Conservation (phyloP, 1,140 invertebrate genomes). For the Trichoplusia ni region DNA sequence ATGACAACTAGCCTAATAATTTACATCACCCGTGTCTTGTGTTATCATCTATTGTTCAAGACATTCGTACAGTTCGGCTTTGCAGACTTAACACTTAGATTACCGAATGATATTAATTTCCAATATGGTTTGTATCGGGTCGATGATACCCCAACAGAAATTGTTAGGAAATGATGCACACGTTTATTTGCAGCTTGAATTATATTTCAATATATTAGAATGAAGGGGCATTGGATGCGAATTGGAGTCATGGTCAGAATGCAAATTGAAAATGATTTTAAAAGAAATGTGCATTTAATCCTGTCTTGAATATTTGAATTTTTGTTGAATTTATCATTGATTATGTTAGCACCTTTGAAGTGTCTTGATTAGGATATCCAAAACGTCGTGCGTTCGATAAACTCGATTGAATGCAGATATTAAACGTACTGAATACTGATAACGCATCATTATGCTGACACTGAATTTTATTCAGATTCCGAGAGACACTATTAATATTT, state of each 20-base stretch:
- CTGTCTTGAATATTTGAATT: too few relatives aligned
- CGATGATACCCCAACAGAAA: background rate
- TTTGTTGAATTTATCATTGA: too few relatives aligned
- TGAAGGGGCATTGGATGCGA: too few relatives aligned
- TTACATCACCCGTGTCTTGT: conserved; percentile 59
- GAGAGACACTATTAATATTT: conserved; percentile 10
- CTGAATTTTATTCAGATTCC: background rate
- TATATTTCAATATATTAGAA: too few relatives aligned
- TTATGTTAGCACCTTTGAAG: background rate
- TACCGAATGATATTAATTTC: background rate
- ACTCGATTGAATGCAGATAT: conserved; percentile 14
- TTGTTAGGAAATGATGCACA: background rate
- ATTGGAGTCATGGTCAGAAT: too few relatives aligned
- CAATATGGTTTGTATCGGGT: background rate
- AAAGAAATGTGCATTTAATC: too few relatives aligned
- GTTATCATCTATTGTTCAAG: conserved; percentile 67
- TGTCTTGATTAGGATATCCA: background rate
- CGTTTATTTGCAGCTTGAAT: too few relatives aligned
- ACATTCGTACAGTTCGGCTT: conserved; percentile 42
- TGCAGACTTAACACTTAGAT: conserved; percentile 38
- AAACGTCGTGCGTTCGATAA: conserved; percentile 6
- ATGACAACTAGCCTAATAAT: conserved; percentile 57
- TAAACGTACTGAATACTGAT: conserved; percentile 21
- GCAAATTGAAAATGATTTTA: too few relatives aligned
- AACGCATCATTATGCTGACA: conserved; percentile 3